Percentiles rank a stretch among this genome's conserved stretches.
Conservation (phyloP, 1,140 invertebrate species). For the Drosophila erecta region DNA sequence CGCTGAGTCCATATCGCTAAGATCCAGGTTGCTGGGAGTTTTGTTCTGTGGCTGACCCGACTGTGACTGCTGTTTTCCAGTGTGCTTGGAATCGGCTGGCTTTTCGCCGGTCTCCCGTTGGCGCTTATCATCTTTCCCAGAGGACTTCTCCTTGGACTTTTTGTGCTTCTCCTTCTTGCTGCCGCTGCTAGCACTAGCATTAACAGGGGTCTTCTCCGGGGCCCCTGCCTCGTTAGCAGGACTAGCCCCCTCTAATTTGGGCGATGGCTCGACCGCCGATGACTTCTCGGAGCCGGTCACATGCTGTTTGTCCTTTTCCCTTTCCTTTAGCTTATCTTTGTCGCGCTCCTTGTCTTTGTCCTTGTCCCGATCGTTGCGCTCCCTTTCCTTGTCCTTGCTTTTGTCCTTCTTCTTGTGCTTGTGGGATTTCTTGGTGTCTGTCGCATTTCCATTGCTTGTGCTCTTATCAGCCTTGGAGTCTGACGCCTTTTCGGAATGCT, state of each 20-base stretch:
- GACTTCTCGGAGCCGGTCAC: slow-evolving; percentile 24
- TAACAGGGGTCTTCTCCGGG: slow-evolving; percentile 23
- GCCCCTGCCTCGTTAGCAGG: slow-evolving; percentile 15
- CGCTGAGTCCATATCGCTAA: slow-evolving; percentile 74
- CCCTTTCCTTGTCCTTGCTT: slow-evolving; percentile 84
- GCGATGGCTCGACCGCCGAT: slow-evolving; percentile 24
- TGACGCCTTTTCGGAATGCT: slow-evolving; percentile 36
- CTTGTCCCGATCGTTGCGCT: slow-evolving; percentile 84
- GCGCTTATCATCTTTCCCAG: slow-evolving; percentile 78
- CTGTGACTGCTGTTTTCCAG: slow-evolving; percentile 30
- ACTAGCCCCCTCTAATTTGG: slow-evolving; percentile 47
- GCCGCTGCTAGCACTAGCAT: slow-evolving; percentile 25
- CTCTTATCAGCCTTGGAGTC: slow-evolving; percentile 47
- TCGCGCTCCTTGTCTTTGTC: slow-evolving; percentile 55
- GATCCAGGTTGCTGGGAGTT: slow-evolving; percentile 65
- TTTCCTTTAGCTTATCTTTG: slow-evolving; percentile 54
- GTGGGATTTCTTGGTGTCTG: slow-evolving; percentile 85
- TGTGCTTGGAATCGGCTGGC: slow-evolving; percentile 38
- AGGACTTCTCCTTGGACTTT: slow-evolving; percentile 68
- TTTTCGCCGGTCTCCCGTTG: slow-evolving; percentile 52
- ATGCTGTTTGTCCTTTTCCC: slow-evolving; percentile 52
- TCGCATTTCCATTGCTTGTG: slow-evolving; percentile 78
- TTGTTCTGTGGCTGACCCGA: slow-evolving; percentile 29
- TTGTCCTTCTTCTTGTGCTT: slow-evolving; percentile 88
- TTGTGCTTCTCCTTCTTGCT: slow-evolving; percentile 73